phyloP scores from a whole-genome alignment of 1,140 invertebrate species.

The Eupristina koningsbergeri region DNA sequence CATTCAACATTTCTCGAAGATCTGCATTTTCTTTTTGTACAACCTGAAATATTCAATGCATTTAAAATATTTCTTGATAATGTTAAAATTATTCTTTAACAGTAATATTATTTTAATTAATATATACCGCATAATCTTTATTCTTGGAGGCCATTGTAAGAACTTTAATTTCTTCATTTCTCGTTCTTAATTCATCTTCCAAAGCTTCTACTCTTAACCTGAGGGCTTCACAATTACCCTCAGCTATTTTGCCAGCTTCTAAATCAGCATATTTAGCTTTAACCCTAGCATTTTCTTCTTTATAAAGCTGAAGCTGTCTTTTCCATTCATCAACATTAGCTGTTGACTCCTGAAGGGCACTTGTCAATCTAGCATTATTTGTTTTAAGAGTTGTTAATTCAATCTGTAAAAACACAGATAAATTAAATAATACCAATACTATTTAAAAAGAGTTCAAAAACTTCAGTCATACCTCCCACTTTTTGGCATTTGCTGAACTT shows the following conservation, averaged over 20 bases:
- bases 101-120: neutral
- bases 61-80: conserved; percentile 14
- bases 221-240: conserved; percentile 76
- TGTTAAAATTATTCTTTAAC: neutral
- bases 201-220: conserved; percentile 83
- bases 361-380: conserved; percentile 94
- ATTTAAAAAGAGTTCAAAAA: too few species aligned
- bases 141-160: conserved; percentile 71
- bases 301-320: conserved; percentile 93
- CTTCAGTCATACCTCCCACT: conserved; percentile 85
- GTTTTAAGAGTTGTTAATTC: conserved; percentile 96
- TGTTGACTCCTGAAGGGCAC: conserved; percentile 96
- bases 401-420: conserved; percentile 71
- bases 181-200: conserved; percentile 83
- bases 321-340: conserved; percentile 99
- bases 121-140: conserved; percentile 71
- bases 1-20: conserved; percentile 80
- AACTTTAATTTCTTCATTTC: conserved; percentile 84
- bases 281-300: conserved; percentile 94
- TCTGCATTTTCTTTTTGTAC: conserved; percentile 84
- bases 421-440: neutral
- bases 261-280: conserved; percentile 84
- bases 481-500: conserved; percentile 97
- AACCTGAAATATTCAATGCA: conserved; percentile 67
- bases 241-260: conserved; percentile 78